Percentiles rank a stretch among this genome's conserved stretches.
Evolutionary conservation across 2,888 invertebrate species (phyloP).

Genomic region (Ophraella communa): DNA sequence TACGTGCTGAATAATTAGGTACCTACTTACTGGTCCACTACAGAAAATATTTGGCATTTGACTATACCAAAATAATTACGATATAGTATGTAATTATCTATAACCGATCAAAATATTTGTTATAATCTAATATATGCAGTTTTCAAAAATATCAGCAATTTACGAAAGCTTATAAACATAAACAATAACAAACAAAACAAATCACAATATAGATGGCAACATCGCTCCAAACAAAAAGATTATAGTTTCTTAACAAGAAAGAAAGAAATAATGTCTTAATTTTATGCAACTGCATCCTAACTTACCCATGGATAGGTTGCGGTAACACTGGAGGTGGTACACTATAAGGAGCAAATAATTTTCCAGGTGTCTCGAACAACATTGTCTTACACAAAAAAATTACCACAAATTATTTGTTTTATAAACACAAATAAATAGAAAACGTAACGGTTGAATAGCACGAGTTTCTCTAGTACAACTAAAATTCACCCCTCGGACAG

Average conservation of each 20-base stretch:
- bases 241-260: constrained; percentile 23
- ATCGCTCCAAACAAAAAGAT: constrained; percentile 30
- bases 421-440: background rate
- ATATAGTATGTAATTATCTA: background rate
- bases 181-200: constrained; percentile 4
- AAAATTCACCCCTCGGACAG: constrained; percentile 50
- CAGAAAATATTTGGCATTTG: background rate
- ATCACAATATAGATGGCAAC: constrained; percentile 23
- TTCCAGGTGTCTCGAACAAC: constrained; percentile 74
- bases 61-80: background rate
- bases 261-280: constrained; percentile 1
- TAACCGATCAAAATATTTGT: background rate
- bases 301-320: constrained; percentile 55
- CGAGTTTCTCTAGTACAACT: constrained; percentile 19
- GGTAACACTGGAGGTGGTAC: constrained; percentile 69
- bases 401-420: constrained; percentile 9
- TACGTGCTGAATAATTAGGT: background rate
- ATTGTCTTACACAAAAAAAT: constrained; percentile 54
- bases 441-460: constrained; percentile 17
- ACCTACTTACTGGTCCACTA: background rate
- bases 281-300: constrained; percentile 19
- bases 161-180: background rate
- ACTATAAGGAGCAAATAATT: constrained; percentile 74
- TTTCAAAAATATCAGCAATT: background rate
- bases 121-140: background rate